Base-by-base conservation (phyloP, 2,888 invertebrate genomes). In the Alloscopus bannaensis region DNA sequence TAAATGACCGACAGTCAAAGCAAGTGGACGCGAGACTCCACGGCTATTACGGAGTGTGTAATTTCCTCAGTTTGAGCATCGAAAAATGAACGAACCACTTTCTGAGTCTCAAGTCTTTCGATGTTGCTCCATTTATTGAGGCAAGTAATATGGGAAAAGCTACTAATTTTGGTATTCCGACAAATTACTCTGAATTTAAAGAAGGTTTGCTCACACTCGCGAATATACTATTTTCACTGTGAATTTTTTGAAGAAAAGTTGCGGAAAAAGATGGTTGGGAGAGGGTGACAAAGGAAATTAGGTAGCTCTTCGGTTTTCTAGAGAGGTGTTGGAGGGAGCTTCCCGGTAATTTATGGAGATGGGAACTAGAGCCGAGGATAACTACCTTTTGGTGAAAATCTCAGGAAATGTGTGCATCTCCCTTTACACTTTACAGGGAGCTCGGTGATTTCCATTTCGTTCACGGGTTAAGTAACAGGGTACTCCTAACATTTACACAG, bases 311-410 rank as follows among this genome's bases (percentile, higher is more conserved):
- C 57, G 55, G 69, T 36, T 62, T 20, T 47, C 26, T 26, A 75
- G 79, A 52, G 73, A 82, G 83, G 85, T 85, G 83, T 85, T 80
- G n/a, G n/a, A 80, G 84, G 81, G 45, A 84, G n/a, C n/a, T n/a
- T n/a, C n/a, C n/a, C 81, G 82, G 82, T 85, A 85, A 85, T 85
- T 85, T 85, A 85, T 85, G 85, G 81, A 80, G 81, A 84, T 82
- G 83, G 83, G 81, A 82, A 84, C 66, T 71, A 50, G 68, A 68
- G 71, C n/a, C n/a, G 71, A 73, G 65, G 65, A 71, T 69, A 55
- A 69, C 60, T 77, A 24, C 65, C 69, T 80, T 72, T 72, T 70
- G 64, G 66, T 75, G 59, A 75, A 75, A 75, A 68, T 75, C 68
- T 66, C 47, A n/a, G n/a, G n/a, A n/a, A n/a, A n/a, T n/a, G n/a